Base-by-base conservation (phyloP, 2,888 invertebrate species). In the Metacarcinus magister region DNA sequence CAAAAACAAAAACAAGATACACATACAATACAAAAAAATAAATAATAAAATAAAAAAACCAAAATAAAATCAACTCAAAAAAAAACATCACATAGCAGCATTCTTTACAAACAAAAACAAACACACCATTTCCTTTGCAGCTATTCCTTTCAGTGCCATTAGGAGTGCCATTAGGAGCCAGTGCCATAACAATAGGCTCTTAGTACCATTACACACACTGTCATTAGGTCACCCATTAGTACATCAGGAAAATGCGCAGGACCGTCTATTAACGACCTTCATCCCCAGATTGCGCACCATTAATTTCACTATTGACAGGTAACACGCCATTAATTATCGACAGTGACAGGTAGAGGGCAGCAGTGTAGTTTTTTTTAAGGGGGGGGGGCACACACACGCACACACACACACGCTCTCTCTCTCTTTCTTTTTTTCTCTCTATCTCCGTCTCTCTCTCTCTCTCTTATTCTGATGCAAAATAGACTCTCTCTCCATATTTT, bases 381-480 rank as follows among this genome's bases (percentile, higher is more conserved):
- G 60, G 60, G 60, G 16, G 60, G 23, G 2, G 60, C 60, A 8
- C 60, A 0, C 60, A 8, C 60, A 16, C 60, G 23, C 60, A 60
- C 60, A 60, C 60, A 60, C 60, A 19, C 60, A 60, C 60, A 60
- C 16, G 54, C 54, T 44, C 44, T 44, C 90, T 54, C 54, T 54
- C 54, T 54, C 54, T 54, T 16, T 54, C 87, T 39, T n/a, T 87
- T n/a, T 87, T n/a, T 39, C 87, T 39, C 87, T 87, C 87, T 39
- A 13, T 39, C 87, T 87, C 87, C 23, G 19, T 39, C 39, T 87
- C 87, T 39, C 87, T 87, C 87, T 32, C 39, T 87, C 39, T 87
- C 32, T 87, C 39, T 87, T 7, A n/a, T 82, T 82, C 87, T 4
- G n/a, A 32, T 82, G n/a, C 87, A 82, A 82, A 87, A 87, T 87